These are phyloP conservation scores for Connochaetes taurinus DNA, from an alignment of 2,113 vertebrate genomes.

Conservation along the genomic window DNA sequence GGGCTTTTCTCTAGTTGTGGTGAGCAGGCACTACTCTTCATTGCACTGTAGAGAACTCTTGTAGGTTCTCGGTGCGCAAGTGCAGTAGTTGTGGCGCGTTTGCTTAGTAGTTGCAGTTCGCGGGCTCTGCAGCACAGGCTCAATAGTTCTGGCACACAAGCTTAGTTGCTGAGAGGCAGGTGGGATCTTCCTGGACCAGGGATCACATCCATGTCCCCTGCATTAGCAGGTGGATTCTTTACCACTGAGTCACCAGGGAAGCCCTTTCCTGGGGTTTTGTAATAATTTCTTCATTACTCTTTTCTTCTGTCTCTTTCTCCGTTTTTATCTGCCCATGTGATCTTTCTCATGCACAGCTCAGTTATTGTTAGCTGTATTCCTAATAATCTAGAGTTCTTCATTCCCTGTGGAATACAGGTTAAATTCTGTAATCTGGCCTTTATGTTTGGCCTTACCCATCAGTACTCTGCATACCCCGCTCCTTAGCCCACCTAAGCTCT, in stretches of 20 bases:
- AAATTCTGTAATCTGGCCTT: neutral
- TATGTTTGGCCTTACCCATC: neutral
- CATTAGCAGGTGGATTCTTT: neutral
- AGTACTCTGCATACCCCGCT: rapidly evolving
- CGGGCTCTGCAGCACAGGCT: neutral
- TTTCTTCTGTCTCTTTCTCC: neutral
- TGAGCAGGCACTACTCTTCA: neutral
- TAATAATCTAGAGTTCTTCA: neutral
- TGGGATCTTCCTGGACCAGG: neutral
- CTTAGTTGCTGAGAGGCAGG: neutral
- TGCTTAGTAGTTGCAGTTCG: neutral
- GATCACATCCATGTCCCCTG: neutral
- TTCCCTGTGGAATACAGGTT: neutral
- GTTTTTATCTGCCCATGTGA: neutral
- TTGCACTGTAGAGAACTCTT: neutral
- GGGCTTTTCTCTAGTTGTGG: neutral
- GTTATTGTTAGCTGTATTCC: neutral
- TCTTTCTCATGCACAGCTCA: neutral
- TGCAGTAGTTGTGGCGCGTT: neutral
- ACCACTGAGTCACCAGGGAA: neutral
- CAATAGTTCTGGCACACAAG: neutral
- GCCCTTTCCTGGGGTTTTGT: neutral
- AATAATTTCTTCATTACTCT: neutral
- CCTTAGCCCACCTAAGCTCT: neutral
- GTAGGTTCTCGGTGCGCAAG: neutral